Conservation (phyloP, 2,113 vertebrate genomes). For the Oenanthe melanoleuca region DNA sequence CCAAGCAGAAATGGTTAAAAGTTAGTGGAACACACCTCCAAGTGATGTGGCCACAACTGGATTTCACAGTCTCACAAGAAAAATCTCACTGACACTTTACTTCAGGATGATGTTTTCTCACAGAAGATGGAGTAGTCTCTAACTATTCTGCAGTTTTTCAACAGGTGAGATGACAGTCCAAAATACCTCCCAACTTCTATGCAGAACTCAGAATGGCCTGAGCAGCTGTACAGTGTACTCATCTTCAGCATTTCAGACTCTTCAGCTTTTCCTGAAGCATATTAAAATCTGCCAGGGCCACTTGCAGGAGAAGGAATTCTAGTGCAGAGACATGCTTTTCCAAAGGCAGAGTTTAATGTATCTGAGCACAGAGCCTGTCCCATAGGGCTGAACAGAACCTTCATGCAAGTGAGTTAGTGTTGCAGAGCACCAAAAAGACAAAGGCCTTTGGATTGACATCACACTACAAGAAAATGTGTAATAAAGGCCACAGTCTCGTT, state of each 20-base stretch:
- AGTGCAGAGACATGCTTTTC: neutral
- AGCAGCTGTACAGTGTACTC: neutral
- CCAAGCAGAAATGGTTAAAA: neutral
- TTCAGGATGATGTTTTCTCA: neutral
- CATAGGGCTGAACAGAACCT: neutral
- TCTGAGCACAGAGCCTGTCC: neutral
- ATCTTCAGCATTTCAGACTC: neutral
- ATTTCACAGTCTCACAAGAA: neutral
- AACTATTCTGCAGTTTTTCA: neutral
- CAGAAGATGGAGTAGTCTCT: neutral
- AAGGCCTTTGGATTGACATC: neutral
- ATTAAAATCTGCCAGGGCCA: neutral
- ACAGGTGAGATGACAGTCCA: neutral
- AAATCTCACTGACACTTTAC: neutral
- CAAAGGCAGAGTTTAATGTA: neutral
- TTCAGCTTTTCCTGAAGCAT: neutral
- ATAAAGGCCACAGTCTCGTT: constrained; percentile 1
- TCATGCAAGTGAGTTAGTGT: neutral
- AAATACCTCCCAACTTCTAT: neutral
- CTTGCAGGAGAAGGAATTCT: neutral
- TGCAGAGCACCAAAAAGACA: neutral
- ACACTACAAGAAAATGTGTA: neutral
- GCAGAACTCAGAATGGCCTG: neutral
- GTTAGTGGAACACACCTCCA: neutral
- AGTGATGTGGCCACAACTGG: neutral